Base-by-base conservation (phyloP, 1,140 invertebrate species). In the Aphaenogaster rudis region DNA sequence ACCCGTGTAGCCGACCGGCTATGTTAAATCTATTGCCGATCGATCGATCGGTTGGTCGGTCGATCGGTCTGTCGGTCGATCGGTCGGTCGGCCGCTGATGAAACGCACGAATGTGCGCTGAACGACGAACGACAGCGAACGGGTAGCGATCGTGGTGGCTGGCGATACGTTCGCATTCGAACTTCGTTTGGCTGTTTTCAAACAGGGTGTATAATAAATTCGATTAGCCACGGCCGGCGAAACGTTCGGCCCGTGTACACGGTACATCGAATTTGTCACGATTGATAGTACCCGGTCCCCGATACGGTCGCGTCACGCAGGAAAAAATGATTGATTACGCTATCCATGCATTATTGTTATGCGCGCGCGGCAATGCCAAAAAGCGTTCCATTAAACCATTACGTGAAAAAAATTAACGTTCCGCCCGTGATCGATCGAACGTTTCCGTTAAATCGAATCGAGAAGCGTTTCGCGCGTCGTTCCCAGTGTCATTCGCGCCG, bases 181-280 rank as follows among this genome's bases (percentile, higher is more conserved):
- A 42, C 72, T 87, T 71, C 77, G 88, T 89, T 77, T 88, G 66
- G 79, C 59, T 86, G 79, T 87, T 90, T 87, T 87, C 89, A 84
- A 90, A 90, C 89, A 87, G 86, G 90, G 71, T 86, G 90, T 90
- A 91, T 90, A 91, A 91, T 91, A 91, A 91, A 91, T 91, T 91
- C 86, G 90, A 91, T 91, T 91, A 91, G 81, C 89, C 80, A 74
- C 69, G 69, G 66, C 84, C 63, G 21, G 86, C 77, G 86, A 88
- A 88, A 81, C 87, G 71, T 69, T 79, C 86, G 67, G 76, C 72
- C 76, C 6, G 63, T 67, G 86, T 88, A 85, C 81, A 88, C 45
- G 63, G 74, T 88, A 69, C 89, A 87, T 91, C 89, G 89, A 88
- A 88, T 91, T 87, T 86, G 90, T 91, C 90, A 91, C 86, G 89